Percentiles rank a stretch among this genome's conserved stretches.
Evolutionary conservation across 2,888 invertebrate genomes (phyloP).

Genomic region (Caenorhabditis plicata): DNA sequence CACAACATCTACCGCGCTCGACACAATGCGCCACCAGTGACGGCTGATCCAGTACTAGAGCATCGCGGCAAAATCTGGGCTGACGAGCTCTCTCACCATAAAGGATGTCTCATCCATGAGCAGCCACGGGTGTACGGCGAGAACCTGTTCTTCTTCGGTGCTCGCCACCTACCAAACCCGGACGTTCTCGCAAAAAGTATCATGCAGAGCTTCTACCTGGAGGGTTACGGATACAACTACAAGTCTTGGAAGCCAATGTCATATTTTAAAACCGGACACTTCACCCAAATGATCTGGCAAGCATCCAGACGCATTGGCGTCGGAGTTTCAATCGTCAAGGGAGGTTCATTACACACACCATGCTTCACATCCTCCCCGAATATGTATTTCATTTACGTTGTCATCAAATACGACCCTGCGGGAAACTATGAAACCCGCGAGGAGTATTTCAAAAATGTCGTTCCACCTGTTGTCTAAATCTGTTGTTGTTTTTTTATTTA

Average conservation of each 20-base stretch:
- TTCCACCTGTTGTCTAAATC: constrained; percentile 23
- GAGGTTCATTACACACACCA: constrained; percentile 16
- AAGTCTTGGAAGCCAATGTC: constrained; percentile 38
- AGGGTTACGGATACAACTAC: constrained; percentile 53
- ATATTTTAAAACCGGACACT: constrained; percentile 54
- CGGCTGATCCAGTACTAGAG: constrained; percentile 38
- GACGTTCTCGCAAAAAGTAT: constrained; percentile 53
- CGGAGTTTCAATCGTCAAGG: constrained; percentile 45
- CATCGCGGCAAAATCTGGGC: constrained; percentile 54
- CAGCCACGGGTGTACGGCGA: constrained; percentile 56
- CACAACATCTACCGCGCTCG: constrained; percentile 54
- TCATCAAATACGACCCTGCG: constrained; percentile 56
- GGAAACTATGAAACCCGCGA: constrained; percentile 49
- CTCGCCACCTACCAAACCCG: constrained; percentile 41
- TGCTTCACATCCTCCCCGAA: constrained; percentile 17
- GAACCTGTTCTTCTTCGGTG: constrained; percentile 57
- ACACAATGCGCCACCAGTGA: constrained; percentile 44
- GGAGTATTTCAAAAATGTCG: constrained; percentile 42
- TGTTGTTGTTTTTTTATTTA: too few relatives aligned
- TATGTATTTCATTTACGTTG: constrained; percentile 46
- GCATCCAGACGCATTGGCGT: constrained; percentile 52
- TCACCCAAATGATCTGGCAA: constrained; percentile 60
- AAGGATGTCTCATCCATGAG: constrained; percentile 53
- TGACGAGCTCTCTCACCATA: constrained; percentile 45
- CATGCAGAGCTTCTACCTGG: constrained; percentile 55